Base-by-base conservation (phyloP, 1,140 invertebrate genomes). In the Brachionus koreanus region DNA sequence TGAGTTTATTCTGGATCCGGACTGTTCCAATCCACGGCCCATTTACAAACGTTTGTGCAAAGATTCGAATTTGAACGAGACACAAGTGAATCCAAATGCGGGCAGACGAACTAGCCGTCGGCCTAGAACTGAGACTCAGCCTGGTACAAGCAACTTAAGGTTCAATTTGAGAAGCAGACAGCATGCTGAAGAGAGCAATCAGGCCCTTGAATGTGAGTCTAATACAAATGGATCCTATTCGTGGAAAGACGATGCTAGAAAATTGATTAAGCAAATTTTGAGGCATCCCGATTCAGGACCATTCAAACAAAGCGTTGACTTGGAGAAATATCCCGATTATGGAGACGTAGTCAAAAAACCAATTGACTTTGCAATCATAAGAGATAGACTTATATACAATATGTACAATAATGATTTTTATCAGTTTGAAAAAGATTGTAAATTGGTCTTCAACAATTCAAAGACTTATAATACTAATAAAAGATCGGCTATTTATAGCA, bases 381-480 rank as follows among this genome's bases (percentile, higher is more conserved):
- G 91, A 82, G 92, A 94, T 86, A 92, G 94, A 85, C 89, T 98
- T 16, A 86, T 91, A 25, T 91, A 91, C n/a, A 92, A 91, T 43
- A 91, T 91, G 83, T 97, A 97, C 87, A 89, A 91, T 52, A 90
- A 90, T 82, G 93, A 94, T 5, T 84, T 89, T 19, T 92, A 95
- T 84, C 94, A 97, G 88, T 91, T 92, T 82, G 93, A 93, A 88
- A 95, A 98, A 88, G 91, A 82, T 52, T 82, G 79, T 86, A 90
- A 92, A 77, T 91, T 94, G 33, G 94, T 98, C 84, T 97, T 98
- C 90, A 89, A 91, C 83, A 98, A 98, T 90, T 96, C 95, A 61
- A 92, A 92, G 85, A 92, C 91, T 84, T 98, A 94, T 89, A 97
- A 97, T 87, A 97, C 95, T 25, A 96, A 97, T 87, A 95, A 90